Evolutionary conservation across 2,113 vertebrate genomes (phyloP).

Genomic region (Mesitornis unicolor): DNA sequence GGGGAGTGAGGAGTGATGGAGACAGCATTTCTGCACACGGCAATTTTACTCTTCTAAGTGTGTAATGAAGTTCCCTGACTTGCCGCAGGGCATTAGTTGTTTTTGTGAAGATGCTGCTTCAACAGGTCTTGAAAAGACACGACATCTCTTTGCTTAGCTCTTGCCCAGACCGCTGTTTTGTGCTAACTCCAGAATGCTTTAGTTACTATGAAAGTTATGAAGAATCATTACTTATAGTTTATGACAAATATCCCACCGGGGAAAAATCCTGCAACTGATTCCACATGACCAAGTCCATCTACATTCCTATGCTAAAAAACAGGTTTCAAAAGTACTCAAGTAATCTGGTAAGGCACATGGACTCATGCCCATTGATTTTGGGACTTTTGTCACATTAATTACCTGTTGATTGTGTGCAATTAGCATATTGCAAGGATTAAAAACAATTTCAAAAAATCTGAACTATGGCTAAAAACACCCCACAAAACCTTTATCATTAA

Average conservation of each 20-base stretch:
- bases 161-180: not conserved
- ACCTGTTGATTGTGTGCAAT: not conserved
- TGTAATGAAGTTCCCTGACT: not conserved
- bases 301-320: not conserved
- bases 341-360: not conserved
- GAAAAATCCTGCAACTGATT: not conserved
- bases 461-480: not conserved
- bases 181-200: not conserved
- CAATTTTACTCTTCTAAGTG: not conserved
- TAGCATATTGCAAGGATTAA: not conserved
- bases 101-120: not conserved
- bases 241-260: not conserved
- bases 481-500: not conserved
- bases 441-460: not conserved
- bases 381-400: not conserved
- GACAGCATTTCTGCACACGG: not conserved
- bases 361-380: not conserved
- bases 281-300: not conserved
- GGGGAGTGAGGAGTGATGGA: not conserved
- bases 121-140: not conserved
- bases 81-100: not conserved
- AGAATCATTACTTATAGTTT: not conserved
- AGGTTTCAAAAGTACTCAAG: not conserved
- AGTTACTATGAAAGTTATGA: not conserved
- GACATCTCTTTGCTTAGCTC: not conserved